phyloP scores from a whole-genome alignment of 2,888 invertebrate species.

The Entomobrya proxima region DNA sequence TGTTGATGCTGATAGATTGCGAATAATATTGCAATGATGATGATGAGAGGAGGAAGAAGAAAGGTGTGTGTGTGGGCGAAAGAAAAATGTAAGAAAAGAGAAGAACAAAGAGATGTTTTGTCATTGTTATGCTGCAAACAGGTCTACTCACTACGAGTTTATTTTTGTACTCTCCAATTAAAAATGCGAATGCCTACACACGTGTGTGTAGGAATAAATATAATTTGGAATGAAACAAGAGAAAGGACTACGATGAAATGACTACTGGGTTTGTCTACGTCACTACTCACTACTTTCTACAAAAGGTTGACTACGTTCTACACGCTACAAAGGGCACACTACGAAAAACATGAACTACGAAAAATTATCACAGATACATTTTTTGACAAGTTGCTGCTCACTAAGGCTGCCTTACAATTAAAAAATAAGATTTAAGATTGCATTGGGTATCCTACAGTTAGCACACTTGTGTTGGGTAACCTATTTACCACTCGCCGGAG shows the following conservation, averaged over 20 bases:
- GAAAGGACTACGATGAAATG: not conserved
- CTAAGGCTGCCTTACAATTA: not conserved
- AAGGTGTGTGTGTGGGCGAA: too few relatives aligned
- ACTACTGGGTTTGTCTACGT: not conserved
- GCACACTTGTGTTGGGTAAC: not conserved
- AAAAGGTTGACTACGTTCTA: conserved; percentile 2
- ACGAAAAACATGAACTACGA: not conserved
- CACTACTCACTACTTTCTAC: too few relatives aligned
- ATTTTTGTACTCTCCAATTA: not conserved
- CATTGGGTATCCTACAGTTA: not conserved
- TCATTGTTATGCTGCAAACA: conserved; percentile 16
- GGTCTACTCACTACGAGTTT: conserved; percentile 7
- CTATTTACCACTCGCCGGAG: not conserved
- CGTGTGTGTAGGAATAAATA: not conserved
- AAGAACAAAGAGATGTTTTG: not conserved
- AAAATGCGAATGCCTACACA: not conserved
- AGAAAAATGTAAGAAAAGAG: not conserved
- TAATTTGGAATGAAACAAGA: too few relatives aligned
- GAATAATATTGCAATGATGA: too few relatives aligned
- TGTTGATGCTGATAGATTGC: too few relatives aligned
- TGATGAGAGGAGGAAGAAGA: too few relatives aligned
- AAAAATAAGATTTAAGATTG: not conserved
- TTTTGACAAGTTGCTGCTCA: conserved; percentile 28
- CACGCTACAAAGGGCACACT: not conserved
- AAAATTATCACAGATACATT: conserved; percentile 31